A percentile compares a stretch with the other conserved stretches of the same genome.
Evolutionary conservation across 1,140 invertebrate genomes (phyloP).

Genomic region (Halesus radiatus): DNA sequence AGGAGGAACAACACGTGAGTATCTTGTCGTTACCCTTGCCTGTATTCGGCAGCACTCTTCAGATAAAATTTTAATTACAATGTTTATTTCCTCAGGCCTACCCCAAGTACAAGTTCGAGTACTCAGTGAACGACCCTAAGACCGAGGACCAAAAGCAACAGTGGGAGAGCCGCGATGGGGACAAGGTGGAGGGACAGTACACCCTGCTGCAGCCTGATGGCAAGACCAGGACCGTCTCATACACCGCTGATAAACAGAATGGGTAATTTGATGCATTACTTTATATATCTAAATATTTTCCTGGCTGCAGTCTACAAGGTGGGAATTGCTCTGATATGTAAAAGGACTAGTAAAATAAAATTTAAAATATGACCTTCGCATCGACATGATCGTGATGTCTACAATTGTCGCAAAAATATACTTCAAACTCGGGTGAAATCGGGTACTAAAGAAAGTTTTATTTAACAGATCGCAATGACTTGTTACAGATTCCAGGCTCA

Average conservation of each 20-base stretch:
- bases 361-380: too few species aligned
- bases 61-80: too few species aligned
- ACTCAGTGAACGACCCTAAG: conserved; percentile 68
- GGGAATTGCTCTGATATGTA: too few species aligned
- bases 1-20: conserved; percentile 18
- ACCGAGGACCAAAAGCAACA: conserved; percentile 73
- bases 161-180: conserved; percentile 70
- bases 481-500: conserved; percentile 48
- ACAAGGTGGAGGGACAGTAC: conserved; percentile 70
- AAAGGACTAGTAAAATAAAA: too few species aligned
- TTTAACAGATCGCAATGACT: not conserved
- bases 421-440: too few species aligned
- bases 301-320: too few species aligned
- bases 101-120: conserved; percentile 69
- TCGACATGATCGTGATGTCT: too few species aligned
- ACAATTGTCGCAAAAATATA: too few species aligned
- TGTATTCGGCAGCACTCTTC: too few species aligned
- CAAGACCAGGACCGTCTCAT: conserved; percentile 71
- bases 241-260: conserved; percentile 72
- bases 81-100: conserved; percentile 58
- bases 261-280: conserved; percentile 60
- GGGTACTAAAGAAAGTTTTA: too few species aligned
- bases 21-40: not conserved
- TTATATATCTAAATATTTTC: too few species aligned
- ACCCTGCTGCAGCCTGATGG: conserved; percentile 72